Conservation (phyloP, 64 coral and sea anemone genomes). For the Hydrozoanthus tunicans region DNA sequence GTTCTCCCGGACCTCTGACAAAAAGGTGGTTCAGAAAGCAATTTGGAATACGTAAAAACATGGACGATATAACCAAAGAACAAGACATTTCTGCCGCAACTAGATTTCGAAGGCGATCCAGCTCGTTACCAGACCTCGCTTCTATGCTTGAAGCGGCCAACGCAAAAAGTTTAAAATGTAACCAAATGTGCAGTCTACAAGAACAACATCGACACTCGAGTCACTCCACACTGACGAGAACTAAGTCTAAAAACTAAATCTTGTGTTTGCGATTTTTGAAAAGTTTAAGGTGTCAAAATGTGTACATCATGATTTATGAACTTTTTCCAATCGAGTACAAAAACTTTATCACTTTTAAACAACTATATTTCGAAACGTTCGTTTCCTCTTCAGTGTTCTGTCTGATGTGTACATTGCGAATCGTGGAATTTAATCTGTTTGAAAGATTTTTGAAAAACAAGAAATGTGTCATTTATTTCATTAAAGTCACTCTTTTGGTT, state of each 20-base stretch:
- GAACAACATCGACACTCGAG: not conserved
- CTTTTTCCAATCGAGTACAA: too few species aligned
- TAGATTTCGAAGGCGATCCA: conserved; percentile 56
- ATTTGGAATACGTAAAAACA: conserved; percentile 76
- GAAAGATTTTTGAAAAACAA: too few species aligned
- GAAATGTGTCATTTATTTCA: too few species aligned
- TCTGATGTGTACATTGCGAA: too few species aligned
- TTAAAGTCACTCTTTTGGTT: too few species aligned
- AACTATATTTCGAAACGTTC: too few species aligned
- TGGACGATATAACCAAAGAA: not conserved
- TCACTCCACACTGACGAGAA: not conserved
- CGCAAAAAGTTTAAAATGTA: conserved; percentile 25
- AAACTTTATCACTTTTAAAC: too few species aligned
- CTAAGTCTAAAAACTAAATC: conserved; percentile 3
- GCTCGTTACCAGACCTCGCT: conserved; percentile 84
- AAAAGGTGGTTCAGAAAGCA: conserved; percentile 91
- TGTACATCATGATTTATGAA: not conserved
- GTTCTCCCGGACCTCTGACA: conserved; percentile 56
- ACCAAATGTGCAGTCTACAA: conserved; percentile 10
- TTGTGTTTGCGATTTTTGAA: not conserved
- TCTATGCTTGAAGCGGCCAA: conserved; percentile 80
- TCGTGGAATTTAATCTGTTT: too few species aligned
- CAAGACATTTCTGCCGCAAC: not conserved
- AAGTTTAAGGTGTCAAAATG: not conserved
- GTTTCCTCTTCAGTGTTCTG: too few species aligned